Conservation (phyloP, 2,888 invertebrate genomes). For the Linnaemya vulpina region DNA sequence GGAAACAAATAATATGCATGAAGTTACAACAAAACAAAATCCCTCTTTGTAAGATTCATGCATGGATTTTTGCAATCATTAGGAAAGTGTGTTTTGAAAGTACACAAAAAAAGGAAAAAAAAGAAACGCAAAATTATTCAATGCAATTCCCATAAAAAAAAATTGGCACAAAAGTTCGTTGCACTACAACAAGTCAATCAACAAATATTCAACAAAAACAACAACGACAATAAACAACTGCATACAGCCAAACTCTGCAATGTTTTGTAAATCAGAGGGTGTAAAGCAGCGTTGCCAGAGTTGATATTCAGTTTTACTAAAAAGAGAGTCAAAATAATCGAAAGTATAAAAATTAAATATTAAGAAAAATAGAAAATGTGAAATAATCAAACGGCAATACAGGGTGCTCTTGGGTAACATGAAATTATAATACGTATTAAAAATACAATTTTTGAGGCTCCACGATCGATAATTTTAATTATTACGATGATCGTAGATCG, state of each 20-base stretch:
- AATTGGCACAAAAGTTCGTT: conserved; percentile 70
- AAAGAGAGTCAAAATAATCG: too few relatives aligned
- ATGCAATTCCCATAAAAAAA: conserved; percentile 51
- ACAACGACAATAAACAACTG: conserved; percentile 24
- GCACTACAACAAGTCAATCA: conserved; percentile 65
- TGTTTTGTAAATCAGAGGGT: conserved; percentile 65
- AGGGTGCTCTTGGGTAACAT: too few relatives aligned
- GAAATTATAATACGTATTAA: too few relatives aligned
- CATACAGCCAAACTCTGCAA: conserved; percentile 20
- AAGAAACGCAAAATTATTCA: conserved; percentile 43
- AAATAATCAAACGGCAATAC: too few relatives aligned
- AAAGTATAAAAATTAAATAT: too few relatives aligned
- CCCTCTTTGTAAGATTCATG: neutral
- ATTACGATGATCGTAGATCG: too few relatives aligned
- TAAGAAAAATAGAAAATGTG: too few relatives aligned
- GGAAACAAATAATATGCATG: neutral
- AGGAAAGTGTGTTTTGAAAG: neutral
- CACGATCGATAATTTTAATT: too few relatives aligned
- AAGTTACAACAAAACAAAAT: conserved; percentile 9
- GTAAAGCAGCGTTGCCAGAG: conserved; percentile 23
- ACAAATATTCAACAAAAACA: conserved; percentile 56
- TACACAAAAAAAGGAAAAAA: neutral
- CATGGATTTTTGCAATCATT: neutral
- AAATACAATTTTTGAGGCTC: too few relatives aligned
- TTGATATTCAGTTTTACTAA: too few relatives aligned